phyloP scores from a whole-genome alignment of 2,797 vertebrate species.

The Champsocephalus esox region DNA sequence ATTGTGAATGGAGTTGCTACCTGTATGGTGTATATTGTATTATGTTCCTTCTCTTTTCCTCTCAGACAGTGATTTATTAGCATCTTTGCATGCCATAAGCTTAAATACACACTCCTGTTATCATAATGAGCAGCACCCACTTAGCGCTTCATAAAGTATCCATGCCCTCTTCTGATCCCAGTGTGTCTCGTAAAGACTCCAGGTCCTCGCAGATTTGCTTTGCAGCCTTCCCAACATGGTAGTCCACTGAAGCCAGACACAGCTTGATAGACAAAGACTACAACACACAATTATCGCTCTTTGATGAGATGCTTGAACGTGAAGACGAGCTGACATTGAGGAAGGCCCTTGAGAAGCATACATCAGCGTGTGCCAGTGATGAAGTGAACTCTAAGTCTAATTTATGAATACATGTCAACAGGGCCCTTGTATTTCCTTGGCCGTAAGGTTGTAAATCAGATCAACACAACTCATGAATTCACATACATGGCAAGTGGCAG shows the following conservation, averaged over 20 bases:
- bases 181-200: constrained; percentile 40
- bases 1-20: constrained; percentile 34
- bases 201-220: constrained; percentile 37
- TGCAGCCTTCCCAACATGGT: constrained; percentile 20
- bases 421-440: constrained; percentile 8
- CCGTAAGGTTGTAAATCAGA: constrained; percentile 36
- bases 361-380: not conserved
- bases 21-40: constrained; percentile 39
- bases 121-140: constrained; percentile 57
- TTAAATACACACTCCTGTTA: constrained; percentile 67
- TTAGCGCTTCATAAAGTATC: constrained; percentile 64
- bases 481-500: not conserved
- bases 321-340: constrained; percentile 59
- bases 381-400: constrained; percentile 33
- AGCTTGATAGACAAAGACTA: constrained; percentile 22
- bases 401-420: constrained; percentile 58
- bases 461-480: constrained; percentile 18
- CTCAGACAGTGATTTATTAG: constrained; percentile 53
- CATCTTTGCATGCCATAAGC: constrained; percentile 55
- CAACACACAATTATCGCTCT: constrained; percentile 32
- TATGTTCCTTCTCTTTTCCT: constrained; percentile 28
- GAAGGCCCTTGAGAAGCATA: constrained; percentile 29
- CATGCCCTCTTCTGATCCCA: constrained; percentile 64
- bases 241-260: not conserved
- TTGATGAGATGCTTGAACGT: constrained; percentile 62